These are phyloP conservation scores for Schizaphis graminum DNA, from an alignment of 2,888 invertebrate species.

Conservation along the genomic window DNA sequence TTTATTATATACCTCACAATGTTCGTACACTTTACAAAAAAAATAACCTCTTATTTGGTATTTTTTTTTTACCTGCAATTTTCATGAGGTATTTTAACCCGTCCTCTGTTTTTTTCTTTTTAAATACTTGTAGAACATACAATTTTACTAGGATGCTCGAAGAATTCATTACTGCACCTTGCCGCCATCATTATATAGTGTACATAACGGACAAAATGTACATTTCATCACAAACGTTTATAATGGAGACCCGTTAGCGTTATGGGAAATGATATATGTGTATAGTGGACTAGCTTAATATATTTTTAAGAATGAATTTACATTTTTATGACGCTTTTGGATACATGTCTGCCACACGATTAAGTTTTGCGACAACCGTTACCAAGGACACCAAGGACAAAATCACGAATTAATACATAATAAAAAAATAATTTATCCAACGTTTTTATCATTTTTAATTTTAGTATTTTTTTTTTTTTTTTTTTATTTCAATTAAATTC, in stretches of 20 bases:
- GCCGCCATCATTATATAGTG: not conserved
- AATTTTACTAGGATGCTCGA: not conserved
- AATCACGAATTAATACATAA: slow-evolving; percentile 9
- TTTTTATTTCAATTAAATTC: not conserved
- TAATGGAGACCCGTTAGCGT: slow-evolving; percentile 18
- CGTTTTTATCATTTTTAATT: not conserved
- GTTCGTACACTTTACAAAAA: not conserved
- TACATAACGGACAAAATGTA: not conserved
- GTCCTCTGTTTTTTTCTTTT: not conserved
- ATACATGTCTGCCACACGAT: not conserved
- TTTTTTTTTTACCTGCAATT: not conserved
- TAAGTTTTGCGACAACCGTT: not conserved
- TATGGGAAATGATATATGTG: not conserved
- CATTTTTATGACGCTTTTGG: slow-evolving; percentile 40
- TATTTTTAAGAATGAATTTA: slow-evolving; percentile 46
- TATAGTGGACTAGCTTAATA: not conserved
- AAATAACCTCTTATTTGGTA: not conserved
- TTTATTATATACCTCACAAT: not conserved
- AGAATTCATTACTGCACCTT: not conserved
- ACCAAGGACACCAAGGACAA: not conserved
- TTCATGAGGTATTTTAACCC: not conserved
- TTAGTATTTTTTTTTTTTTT: not conserved
- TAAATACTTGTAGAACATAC: not conserved
- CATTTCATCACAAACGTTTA: slow-evolving; percentile 8
- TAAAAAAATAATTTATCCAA: not conserved